Evolutionary conservation across 2,888 invertebrate species (phyloP).

Genomic region (Pachymerium ferrugineum): DNA sequence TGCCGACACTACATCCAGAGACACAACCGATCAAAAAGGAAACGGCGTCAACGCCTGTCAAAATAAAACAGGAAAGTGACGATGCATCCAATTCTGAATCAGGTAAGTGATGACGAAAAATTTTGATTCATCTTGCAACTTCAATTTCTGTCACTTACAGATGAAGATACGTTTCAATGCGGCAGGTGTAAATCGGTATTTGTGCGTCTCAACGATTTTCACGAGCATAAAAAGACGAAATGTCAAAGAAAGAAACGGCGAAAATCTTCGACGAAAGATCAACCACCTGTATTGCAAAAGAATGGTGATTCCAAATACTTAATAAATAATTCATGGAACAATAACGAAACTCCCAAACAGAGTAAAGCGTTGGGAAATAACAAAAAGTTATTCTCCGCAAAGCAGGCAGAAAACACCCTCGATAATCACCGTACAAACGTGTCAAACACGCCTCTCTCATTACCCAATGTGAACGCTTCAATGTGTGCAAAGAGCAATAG

Average conservation of each 20-base stretch:
- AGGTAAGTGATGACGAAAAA: slow-evolving; percentile 9
- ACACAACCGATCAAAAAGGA: not conserved
- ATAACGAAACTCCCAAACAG: not conserved
- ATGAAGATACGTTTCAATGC: slow-evolving; percentile 33
- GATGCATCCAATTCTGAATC: slow-evolving; percentile 31
- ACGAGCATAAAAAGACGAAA: slow-evolving; percentile 30
- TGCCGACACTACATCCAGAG: slow-evolving; percentile 1
- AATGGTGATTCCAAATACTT: slow-evolving; percentile 20
- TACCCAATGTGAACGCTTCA: slow-evolving; percentile 20
- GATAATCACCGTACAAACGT: slow-evolving; percentile 4
- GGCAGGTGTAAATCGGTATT: slow-evolving; percentile 30
- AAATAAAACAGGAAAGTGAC: slow-evolving; percentile 10
- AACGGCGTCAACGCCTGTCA: not conserved
- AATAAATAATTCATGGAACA: not conserved
- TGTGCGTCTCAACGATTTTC: slow-evolving; percentile 31
- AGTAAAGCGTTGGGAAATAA: not conserved
- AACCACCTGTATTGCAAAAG: not conserved
- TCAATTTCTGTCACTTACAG: not conserved
- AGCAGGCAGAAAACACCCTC: not conserved
- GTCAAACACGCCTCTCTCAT: slow-evolving; percentile 7
- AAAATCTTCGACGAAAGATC: slow-evolving; percentile 16
- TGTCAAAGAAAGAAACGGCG: slow-evolving; percentile 14
- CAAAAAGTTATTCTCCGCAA: not conserved
- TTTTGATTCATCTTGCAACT: not conserved
- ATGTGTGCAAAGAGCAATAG: slow-evolving; percentile 28